phyloP scores from a whole-genome alignment of 2,113 vertebrate species.

The Isurus oxyrinchus region DNA sequence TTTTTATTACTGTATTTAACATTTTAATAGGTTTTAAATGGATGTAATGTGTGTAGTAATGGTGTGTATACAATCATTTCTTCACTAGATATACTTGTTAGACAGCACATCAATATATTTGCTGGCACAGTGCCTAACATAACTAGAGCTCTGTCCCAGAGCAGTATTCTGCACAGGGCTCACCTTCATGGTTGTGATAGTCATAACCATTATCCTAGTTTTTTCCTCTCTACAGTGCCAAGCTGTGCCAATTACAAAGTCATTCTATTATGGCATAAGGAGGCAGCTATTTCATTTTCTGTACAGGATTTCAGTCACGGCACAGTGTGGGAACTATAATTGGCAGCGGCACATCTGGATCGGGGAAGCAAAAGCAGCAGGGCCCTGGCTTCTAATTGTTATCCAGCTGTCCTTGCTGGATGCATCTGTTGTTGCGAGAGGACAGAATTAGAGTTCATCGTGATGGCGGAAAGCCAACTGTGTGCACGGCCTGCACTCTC shows the following conservation, averaged over 20 bases:
- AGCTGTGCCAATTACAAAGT: neutral
- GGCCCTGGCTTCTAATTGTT: neutral
- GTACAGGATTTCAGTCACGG: neutral
- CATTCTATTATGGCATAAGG: neutral
- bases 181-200: neutral
- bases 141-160: neutral
- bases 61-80: slow-evolving; percentile 8
- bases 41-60: slow-evolving; percentile 28
- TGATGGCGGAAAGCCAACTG: neutral
- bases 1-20: slow-evolving; percentile 35
- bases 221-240: too few species aligned
- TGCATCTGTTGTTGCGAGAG: neutral
- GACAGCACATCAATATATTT: slow-evolving; percentile 22
- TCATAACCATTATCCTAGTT: neutral
- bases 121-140: slow-evolving; percentile 9
- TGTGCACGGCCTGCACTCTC: neutral
- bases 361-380: neutral
- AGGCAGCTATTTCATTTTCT: neutral
- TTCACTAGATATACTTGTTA: neutral
- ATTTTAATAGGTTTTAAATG: slow-evolving; percentile 35
- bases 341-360: neutral
- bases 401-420: neutral
- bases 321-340: neutral
- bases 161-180: neutral
- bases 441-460: neutral